Evolutionary conservation across 2,888 invertebrate genomes (phyloP).

Genomic region (Entomobrya multifasciata): DNA sequence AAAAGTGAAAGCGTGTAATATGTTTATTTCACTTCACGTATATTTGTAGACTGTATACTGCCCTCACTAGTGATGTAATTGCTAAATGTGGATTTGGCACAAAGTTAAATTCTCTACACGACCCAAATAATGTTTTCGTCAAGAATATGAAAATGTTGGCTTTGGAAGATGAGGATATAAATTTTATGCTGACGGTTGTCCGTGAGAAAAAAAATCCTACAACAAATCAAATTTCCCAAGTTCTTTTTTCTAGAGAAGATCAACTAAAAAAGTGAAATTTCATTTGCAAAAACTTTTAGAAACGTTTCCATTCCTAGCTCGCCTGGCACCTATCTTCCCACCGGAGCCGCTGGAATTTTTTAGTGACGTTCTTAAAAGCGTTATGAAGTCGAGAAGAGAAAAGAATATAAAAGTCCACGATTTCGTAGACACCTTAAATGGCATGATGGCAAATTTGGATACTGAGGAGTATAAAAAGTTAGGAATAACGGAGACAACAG

Average conservation of each 20-base stretch:
- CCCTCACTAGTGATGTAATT: slow-evolving; percentile 69
- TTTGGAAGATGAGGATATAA: slow-evolving; percentile 36
- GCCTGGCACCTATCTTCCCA: slow-evolving; percentile 65
- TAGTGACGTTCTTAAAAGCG: slow-evolving; percentile 51
- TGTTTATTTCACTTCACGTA: too few species aligned
- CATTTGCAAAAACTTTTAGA: slow-evolving; percentile 44
- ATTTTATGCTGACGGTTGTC: slow-evolving; percentile 59
- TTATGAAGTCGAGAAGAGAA: slow-evolving; percentile 50
- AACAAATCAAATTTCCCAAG: neutral
- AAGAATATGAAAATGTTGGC: slow-evolving; percentile 32
- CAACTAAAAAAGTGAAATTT: slow-evolving; percentile 45
- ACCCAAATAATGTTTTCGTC: slow-evolving; percentile 69
- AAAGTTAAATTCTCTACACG: slow-evolving; percentile 67
- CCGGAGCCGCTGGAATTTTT: slow-evolving; percentile 57
- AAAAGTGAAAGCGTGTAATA: too few species aligned
- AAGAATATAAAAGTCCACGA: slow-evolving; percentile 62
- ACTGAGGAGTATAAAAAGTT: slow-evolving; percentile 66
- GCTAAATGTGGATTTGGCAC: slow-evolving; percentile 74
- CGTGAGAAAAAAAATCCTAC: slow-evolving; percentile 58
- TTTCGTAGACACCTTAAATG: slow-evolving; percentile 72
- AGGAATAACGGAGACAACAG: slow-evolving; percentile 65
- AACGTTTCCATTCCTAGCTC: slow-evolving; percentile 51
- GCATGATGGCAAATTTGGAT: slow-evolving; percentile 68
- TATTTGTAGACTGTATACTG: slow-evolving; percentile 67
- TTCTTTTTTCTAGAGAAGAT: too few species aligned